A percentile compares a stretch with the other conserved stretches of the same genome.
These are phyloP conservation scores for Cisticola juncidis DNA, from an alignment of 2,113 vertebrate species.

Conservation along the genomic window DNA sequence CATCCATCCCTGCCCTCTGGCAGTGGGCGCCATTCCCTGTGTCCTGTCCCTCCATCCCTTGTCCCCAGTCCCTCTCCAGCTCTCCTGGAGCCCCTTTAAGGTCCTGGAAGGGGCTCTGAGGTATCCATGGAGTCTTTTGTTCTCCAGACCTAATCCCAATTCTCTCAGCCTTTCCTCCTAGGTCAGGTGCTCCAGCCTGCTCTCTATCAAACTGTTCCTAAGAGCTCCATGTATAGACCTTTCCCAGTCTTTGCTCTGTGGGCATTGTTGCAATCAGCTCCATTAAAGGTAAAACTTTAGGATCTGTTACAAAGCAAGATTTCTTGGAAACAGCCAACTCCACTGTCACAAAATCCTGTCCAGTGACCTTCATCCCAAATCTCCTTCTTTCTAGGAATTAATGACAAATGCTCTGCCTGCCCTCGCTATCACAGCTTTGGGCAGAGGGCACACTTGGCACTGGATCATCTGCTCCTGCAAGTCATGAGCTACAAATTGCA, in stretches of 20 bases:
- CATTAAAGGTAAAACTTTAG: neutral
- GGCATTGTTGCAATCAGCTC: neutral
- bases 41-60: neutral
- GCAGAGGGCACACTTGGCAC: neutral
- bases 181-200: neutral
- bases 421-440: accelerated
- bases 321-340: neutral
- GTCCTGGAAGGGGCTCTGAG: neutral
- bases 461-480: neutral
- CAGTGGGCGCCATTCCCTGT: neutral
- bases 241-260: neutral
- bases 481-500: constrained; percentile 27
- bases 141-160: neutral
- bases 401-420: neutral
- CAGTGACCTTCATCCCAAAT: neutral
- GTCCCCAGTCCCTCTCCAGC: neutral
- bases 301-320: neutral
- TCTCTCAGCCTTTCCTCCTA: neutral
- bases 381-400: constrained; percentile 29
- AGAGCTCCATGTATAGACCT: accelerated
- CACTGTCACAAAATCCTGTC: neutral
- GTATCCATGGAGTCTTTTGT: neutral
- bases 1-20: accelerated
- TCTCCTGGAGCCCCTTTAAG: neutral
- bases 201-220: neutral